Base-by-base conservation (phyloP, 2,888 invertebrate genomes). In the Drosophila antonietae region DNA sequence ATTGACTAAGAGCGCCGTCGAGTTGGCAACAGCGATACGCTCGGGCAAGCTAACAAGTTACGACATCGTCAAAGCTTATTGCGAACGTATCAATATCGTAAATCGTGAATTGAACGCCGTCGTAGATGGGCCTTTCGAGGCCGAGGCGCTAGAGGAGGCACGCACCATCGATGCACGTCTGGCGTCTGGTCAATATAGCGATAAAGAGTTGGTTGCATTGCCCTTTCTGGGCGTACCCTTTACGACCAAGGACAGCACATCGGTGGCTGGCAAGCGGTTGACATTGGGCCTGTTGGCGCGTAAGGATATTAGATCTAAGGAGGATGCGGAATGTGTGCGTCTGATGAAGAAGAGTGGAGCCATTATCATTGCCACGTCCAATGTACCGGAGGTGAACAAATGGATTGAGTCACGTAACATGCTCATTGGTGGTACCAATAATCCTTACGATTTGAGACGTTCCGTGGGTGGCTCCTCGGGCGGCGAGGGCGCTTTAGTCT, bases 381-480 rank as follows among this genome's bases (percentile, higher is more conserved):
- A 98, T 92, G 95, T 98, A 41, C 98, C 98, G 0, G 98, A 98
- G 93, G 94, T 98, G 41, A 98, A 98, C 93, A 95, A 98, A 93
- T 99, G 99, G 97, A 93, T 71, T 73, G 99, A 99, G 93, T 95
- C 97, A 0, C 95, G 96, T 68, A 99, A 99, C 93, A 96, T 95
- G 88, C 91, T 99, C 58, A 97, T 96, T 91, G 99, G 99, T 0
- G 95, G 96, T 90, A 97, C 98, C 0, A 95, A 95, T 88, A 99
- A 99, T 94, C 98, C 99, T 0, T 98, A 98, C 92, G 96, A 98
- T 92, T 94, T 95, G 0, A 95, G 96, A 0, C 95, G 97, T 73
- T 97, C 95, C 1, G 95, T 96, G 2, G 99, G 99, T 15, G 99
- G 99, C 51, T 98, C 98, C 76, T 98, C 98, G 71, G 98, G 98